A percentile compares a stretch with the other conserved stretches of the same genome.
Evolutionary conservation across 2,113 vertebrate genomes (phyloP).

Genomic region (Dromaius novaehollandiae): DNA sequence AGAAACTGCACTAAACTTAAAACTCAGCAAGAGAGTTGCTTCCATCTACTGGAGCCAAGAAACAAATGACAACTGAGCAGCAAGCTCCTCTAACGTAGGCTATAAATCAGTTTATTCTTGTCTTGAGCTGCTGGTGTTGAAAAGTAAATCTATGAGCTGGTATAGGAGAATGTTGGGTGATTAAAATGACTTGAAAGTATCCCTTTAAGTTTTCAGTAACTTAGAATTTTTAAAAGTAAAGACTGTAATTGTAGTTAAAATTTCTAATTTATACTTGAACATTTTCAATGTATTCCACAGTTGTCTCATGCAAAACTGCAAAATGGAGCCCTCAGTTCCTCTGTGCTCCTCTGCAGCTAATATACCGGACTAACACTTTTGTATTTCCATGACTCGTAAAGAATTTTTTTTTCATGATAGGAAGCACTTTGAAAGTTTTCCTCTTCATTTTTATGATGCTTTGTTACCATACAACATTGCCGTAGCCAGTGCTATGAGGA

Average conservation of each 20-base stretch:
- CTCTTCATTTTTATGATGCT: not conserved
- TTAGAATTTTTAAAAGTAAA: not conserved
- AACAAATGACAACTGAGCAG: not conserved
- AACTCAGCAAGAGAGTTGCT: constrained; percentile 7
- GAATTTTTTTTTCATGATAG: not conserved
- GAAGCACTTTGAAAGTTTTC: not conserved
- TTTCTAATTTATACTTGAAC: not conserved
- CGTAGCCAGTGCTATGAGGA: not conserved
- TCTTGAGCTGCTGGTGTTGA: not conserved
- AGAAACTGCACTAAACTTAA: constrained; percentile 5
- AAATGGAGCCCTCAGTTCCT: not conserved
- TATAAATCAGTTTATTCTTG: constrained; percentile 1
- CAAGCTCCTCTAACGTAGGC: not conserved
- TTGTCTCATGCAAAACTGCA: not conserved
- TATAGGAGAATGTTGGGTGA: not conserved
- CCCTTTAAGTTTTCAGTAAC: not conserved
- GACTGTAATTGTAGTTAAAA: not conserved
- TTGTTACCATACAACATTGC: not conserved
- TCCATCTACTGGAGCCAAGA: constrained; percentile 23
- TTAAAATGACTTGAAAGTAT: not conserved
- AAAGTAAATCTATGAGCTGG: not conserved
- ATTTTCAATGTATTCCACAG: not conserved
- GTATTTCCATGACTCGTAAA: not conserved
- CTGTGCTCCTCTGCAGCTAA: not conserved
- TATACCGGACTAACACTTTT: not conserved